phyloP scores from a whole-genome alignment of 2,797 vertebrate species.

The Gymnocypris eckloni region DNA sequence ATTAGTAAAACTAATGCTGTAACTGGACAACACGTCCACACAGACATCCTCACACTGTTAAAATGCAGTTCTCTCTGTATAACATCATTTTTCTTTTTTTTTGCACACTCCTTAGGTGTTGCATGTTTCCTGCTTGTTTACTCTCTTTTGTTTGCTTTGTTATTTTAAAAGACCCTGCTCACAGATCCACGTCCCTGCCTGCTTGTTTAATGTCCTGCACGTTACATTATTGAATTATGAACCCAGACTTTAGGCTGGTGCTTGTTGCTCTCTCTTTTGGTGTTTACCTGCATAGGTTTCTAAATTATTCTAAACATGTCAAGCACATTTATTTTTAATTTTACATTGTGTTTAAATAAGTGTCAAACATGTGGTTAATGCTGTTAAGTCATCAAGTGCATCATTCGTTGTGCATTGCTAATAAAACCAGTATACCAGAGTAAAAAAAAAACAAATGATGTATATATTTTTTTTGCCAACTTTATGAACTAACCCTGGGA shows the following conservation, averaged over 20 bases:
- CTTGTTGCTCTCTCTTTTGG: neutral
- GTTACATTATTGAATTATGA: neutral
- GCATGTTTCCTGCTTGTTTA: neutral
- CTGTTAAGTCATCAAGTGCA: too few relatives aligned
- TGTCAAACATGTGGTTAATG: too few relatives aligned
- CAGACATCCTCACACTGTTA: neutral
- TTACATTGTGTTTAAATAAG: too few relatives aligned
- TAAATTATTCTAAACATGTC: too few relatives aligned
- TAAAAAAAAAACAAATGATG: too few relatives aligned
- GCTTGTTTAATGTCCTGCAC: neutral
- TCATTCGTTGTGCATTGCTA: too few relatives aligned
- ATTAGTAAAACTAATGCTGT: neutral
- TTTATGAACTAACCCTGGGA: too few relatives aligned
- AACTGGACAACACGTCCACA: neutral
- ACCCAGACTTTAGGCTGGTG: neutral
- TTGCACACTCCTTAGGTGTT: neutral
- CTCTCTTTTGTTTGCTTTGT: neutral
- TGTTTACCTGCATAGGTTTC: neutral
- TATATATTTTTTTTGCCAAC: too few relatives aligned
- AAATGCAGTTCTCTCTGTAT: neutral
- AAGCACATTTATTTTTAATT: too few relatives aligned
- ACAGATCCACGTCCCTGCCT: neutral
- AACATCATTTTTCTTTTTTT: neutral
- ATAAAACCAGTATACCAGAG: too few relatives aligned
- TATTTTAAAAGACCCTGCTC: neutral